Evolutionary conservation across 2,888 invertebrate genomes (phyloP).

Genomic region (Cyclophora punctaria): DNA sequence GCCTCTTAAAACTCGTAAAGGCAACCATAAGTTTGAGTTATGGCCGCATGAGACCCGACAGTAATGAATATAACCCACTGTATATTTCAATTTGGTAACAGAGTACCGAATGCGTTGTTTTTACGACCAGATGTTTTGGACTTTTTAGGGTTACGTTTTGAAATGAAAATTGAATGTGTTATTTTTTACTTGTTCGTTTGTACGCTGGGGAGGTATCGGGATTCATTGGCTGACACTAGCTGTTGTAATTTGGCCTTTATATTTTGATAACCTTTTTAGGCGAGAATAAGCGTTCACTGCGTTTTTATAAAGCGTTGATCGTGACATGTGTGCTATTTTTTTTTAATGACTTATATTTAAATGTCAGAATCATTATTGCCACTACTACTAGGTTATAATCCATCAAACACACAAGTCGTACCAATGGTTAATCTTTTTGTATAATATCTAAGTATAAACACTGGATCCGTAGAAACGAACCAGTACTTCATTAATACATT

Average conservation of each 20-base stretch:
- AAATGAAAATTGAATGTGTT: conserved; percentile 14
- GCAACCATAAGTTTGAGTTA: conserved; percentile 65
- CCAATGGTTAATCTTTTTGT: no score
- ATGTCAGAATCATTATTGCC: neutral
- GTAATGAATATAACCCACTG: conserved; percentile 66
- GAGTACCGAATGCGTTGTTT: conserved; percentile 41
- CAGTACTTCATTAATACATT: neutral
- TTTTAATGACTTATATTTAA: no score
- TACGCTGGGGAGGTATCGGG: no score
- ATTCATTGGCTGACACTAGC: neutral
- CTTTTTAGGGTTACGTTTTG: conserved; percentile 17
- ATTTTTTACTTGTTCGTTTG: conserved; percentile 3
- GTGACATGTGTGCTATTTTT: no score
- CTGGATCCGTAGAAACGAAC: neutral
- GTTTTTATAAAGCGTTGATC: no score
- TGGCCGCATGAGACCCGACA: conserved; percentile 38
- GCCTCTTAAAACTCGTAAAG: conserved; percentile 63
- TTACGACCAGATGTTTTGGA: conserved; percentile 36
- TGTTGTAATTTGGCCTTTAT: no score
- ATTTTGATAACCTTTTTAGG: no score
- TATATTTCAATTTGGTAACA: conserved; percentile 65
- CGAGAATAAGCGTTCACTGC: no score
- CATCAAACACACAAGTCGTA: no score
- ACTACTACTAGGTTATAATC: neutral
- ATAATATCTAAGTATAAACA: no score